Evolutionary conservation across 2,888 invertebrate species (phyloP).

Genomic region (Cremastobaeus sp.): DNA sequence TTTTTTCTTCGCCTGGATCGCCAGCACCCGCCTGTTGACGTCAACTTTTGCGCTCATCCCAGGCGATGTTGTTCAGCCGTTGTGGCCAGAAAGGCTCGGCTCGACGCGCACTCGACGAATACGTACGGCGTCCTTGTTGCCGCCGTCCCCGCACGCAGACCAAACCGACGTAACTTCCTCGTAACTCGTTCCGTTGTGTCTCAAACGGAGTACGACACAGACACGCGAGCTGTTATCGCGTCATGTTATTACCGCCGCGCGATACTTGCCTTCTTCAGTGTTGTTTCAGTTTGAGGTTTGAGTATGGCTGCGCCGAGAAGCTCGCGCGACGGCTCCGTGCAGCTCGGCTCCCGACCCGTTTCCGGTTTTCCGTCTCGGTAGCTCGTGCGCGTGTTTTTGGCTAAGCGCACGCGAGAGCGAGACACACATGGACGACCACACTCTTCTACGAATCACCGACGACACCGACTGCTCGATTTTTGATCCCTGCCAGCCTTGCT

Average conservation of each 20-base stretch:
- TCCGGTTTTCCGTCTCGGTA: too few species aligned
- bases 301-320: conserved; percentile 69
- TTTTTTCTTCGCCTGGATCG: conserved; percentile 95
- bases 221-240: conserved; percentile 61
- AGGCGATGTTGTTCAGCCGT: conserved; percentile 57
- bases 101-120: background rate
- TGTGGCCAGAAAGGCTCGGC: conserved; percentile 40
- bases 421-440: background rate
- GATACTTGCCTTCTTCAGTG: conserved; percentile 64
- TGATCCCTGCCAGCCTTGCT: too few species aligned
- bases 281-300: too few species aligned
- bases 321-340: conserved; percentile 16
- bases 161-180: conserved; percentile 38
- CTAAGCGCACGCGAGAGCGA: background rate
- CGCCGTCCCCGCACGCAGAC: background rate
- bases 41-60: conserved; percentile 92
- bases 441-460: too few species aligned
- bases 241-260: conserved; percentile 56
- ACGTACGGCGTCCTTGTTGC: background rate
- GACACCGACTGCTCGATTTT: too few species aligned
- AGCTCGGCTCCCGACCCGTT: background rate
- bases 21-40: conserved; percentile 93
- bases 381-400: too few species aligned
- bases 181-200: too few species aligned
- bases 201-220: too few species aligned